Evolutionary conservation across 2,888 invertebrate genomes (phyloP).

Genomic region (Melanotus villosus): DNA sequence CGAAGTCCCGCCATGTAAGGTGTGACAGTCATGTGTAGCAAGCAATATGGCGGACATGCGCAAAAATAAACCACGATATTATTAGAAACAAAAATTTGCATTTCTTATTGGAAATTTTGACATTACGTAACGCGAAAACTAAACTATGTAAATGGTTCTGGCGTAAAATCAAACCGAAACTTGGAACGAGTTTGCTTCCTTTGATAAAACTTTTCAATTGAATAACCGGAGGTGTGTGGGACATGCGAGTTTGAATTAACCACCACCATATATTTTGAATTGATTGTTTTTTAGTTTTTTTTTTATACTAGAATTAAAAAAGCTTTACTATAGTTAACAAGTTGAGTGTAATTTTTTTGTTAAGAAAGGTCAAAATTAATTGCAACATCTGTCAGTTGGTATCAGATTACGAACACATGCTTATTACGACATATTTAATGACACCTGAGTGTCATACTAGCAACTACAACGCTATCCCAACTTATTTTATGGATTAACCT

Average conservation of each 20-base stretch:
- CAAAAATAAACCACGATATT: slow-evolving; percentile 44
- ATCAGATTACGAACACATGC: neutral
- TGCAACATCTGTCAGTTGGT: no score
- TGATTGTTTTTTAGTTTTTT: no score
- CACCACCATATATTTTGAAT: no score
- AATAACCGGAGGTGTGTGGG: neutral
- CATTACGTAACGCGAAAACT: slow-evolving; percentile 12
- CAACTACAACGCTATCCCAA: slow-evolving; percentile 6
- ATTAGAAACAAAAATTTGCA: slow-evolving; percentile 25
- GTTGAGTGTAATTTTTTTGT: no score
- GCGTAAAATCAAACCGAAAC: neutral
- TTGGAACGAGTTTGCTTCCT: neutral
- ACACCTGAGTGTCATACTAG: slow-evolving; percentile 33
- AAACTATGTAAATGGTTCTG: neutral
- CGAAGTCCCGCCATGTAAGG: slow-evolving; percentile 60
- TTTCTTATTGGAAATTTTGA: neutral
- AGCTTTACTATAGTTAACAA: no score
- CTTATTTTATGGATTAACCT: neutral
- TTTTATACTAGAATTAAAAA: no score
- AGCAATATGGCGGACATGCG: slow-evolving; percentile 55
- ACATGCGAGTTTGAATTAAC: no score
- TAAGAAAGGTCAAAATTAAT: no score
- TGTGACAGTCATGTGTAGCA: slow-evolving; percentile 54
- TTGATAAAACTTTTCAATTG: neutral
- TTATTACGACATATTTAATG: slow-evolving; percentile 14